Evolutionary conservation across 2,888 invertebrate species (phyloP), one percentile per base, ranked within the genome.

Genomic region (Oxytorus armatus): DNA sequence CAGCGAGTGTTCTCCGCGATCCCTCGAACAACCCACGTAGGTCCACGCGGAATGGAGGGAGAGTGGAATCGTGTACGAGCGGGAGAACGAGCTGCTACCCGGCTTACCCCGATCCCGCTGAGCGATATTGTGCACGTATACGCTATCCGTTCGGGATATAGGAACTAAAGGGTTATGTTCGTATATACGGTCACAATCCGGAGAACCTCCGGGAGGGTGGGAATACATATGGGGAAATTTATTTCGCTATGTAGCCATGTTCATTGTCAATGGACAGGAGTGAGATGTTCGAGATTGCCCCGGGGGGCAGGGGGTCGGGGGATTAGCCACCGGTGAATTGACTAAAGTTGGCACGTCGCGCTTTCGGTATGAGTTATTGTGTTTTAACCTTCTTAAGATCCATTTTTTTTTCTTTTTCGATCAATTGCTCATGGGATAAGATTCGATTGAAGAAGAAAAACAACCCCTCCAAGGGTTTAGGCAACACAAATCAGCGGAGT

Each of bases 41-140:
- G 33, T 49, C n/a, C 57, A 25, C 36, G 16, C 33, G 49, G 49
- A n/a, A 66, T 1, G 16, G 39, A 39, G 14, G 1, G 39, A 51
- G 66, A 74, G 70, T n/a, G 53, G 66, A 42, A 59, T 53, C 57
- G 42, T 61, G 66, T 65, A 72, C 70, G 59, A 70, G 51, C 51
- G 25, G n/a, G 51, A 42, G 63, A 79, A 74, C 69, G 65, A 65
- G 88, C 89, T 88, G 90, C 90, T 90, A 90, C 91, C n/a, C 87
- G 85, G 81, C 82, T 82, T 83, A 82, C 81, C 77, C 88, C 89
- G 90, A 89, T 90, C 89, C 85, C 85, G 87, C 87, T 88, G 86
- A 86, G 88, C 88, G 90, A 84, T 84, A 82, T 42, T 21, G n/a
- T n/a, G 29, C 49, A 33, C 11, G 33, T 80, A 68, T 72, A 57